Percentiles rank a stretch among this genome's conserved stretches.
phyloP scores from a whole-genome alignment of 2,797 vertebrate genomes.

The Rhinoraja longicauda region DNA sequence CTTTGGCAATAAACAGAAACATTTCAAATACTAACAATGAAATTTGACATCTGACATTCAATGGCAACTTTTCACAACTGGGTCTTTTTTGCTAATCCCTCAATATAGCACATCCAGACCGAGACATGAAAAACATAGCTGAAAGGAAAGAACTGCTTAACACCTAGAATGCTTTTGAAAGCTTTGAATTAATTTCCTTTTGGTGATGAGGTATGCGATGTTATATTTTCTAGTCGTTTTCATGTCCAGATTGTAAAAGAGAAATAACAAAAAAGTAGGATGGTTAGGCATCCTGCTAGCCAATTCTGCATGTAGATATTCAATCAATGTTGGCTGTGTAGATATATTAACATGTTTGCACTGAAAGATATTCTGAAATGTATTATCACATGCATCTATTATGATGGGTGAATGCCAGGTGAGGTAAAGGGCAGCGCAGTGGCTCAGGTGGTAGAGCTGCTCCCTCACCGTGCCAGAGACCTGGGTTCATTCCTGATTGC shows the following conservation, averaged over 20 bases:
- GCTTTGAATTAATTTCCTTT: background rate
- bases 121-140: conserved; percentile 57
- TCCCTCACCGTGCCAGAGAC: no score
- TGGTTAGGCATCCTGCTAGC: background rate
- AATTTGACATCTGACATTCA: conserved; percentile 69
- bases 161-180: background rate
- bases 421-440: no score
- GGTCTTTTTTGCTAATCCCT: conserved; percentile 62
- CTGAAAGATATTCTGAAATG: no score
- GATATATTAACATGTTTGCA: background rate
- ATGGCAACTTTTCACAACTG: conserved; percentile 65
- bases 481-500: no score
- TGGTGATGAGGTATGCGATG: background rate
- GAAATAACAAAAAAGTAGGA: background rate
- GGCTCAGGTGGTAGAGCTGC: no score
- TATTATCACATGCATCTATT: background rate
- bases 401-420: background rate
- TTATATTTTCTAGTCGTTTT: background rate
- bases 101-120: conserved; percentile 56
- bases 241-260: background rate
- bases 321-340: no score
- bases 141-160: background rate
- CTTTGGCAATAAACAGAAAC: conserved; percentile 83
- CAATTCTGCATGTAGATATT: background rate
- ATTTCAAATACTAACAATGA: conserved; percentile 66